Evolutionary conservation across 1,140 invertebrate genomes (phyloP).

Genomic region (Meloidogyne chitwoodi): DNA sequence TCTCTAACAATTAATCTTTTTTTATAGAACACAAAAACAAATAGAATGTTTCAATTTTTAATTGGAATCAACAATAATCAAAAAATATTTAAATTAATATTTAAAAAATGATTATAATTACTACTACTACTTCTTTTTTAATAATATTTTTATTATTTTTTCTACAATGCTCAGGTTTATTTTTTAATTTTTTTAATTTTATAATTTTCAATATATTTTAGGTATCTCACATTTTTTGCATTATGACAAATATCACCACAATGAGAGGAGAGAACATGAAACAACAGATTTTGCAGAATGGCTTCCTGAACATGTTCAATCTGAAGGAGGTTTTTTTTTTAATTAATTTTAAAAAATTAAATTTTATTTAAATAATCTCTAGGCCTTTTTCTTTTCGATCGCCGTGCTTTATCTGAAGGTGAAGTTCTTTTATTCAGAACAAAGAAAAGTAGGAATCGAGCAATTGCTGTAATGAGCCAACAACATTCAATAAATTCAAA

Average conservation of each 20-base stretch:
- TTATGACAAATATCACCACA: not conserved
- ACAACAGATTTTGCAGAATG: constrained; percentile 1
- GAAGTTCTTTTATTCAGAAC: constrained; percentile 46
- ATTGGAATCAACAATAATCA: not conserved
- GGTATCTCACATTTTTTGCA: not conserved
- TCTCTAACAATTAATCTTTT: too few species aligned
- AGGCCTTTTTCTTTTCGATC: constrained; percentile 41
- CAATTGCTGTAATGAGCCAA: constrained; percentile 43
- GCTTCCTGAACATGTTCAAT: constrained; percentile 8
- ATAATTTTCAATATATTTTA: not conserved
- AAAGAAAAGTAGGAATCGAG: constrained; percentile 45
- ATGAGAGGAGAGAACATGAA: too few species aligned
- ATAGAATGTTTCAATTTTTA: not conserved
- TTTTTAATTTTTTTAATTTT: not conserved
- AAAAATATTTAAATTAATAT: not conserved
- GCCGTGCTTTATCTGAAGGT: constrained; percentile 36
- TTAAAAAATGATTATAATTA: not conserved
- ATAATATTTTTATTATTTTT: not conserved
- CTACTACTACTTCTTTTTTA: not conserved
- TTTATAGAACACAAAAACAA: too few species aligned
- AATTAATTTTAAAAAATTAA: not conserved
- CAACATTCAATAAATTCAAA: not conserved
- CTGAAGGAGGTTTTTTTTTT: constrained; percentile 1
- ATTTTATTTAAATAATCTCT: not conserved
- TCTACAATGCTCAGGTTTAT: not conserved